These are phyloP conservation scores for Frankliniella intonsa DNA, from an alignment of 2,888 invertebrate genomes.

Conservation along the genomic window DNA sequence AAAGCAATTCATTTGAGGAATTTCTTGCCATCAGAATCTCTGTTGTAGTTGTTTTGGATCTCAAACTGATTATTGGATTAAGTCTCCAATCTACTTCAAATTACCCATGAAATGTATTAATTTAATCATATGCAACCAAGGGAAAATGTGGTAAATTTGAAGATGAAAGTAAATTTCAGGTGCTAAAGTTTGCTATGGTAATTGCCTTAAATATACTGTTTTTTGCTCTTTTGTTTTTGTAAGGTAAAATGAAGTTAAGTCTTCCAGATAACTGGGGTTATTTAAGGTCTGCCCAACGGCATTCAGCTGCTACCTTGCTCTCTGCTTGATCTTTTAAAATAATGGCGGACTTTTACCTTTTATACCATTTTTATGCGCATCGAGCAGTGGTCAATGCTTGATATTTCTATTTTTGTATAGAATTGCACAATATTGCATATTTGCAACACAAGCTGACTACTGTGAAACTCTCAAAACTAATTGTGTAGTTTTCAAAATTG, in stretches of 20 bases:
- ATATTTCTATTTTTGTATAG: conserved; percentile 3
- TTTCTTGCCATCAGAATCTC: not conserved
- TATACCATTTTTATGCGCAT: conserved; percentile 1
- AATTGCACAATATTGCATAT: not conserved
- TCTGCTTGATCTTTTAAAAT: not conserved
- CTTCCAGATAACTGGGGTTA: no score
- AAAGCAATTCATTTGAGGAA: no score
- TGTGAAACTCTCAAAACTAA: not conserved
- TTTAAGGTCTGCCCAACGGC: no score
- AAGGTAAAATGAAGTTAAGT: no score
- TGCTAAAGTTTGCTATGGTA: not conserved
- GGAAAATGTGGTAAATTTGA: no score
- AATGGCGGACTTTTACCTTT: not conserved
- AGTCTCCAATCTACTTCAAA: not conserved
- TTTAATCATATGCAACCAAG: no score
- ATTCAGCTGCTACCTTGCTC: no score
- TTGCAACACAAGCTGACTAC: not conserved
- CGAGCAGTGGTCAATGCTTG: not conserved
- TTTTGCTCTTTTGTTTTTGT: not conserved
- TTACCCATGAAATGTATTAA: no score
- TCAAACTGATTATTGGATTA: not conserved
- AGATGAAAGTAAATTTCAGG: no score
- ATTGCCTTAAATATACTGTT: not conserved
- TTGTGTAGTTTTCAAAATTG: not conserved
- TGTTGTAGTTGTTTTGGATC: not conserved